Evolutionary conservation across 2,888 invertebrate genomes (phyloP), one percentile per base, ranked within the genome.

Genomic region (Drosophila mimetica): DNA sequence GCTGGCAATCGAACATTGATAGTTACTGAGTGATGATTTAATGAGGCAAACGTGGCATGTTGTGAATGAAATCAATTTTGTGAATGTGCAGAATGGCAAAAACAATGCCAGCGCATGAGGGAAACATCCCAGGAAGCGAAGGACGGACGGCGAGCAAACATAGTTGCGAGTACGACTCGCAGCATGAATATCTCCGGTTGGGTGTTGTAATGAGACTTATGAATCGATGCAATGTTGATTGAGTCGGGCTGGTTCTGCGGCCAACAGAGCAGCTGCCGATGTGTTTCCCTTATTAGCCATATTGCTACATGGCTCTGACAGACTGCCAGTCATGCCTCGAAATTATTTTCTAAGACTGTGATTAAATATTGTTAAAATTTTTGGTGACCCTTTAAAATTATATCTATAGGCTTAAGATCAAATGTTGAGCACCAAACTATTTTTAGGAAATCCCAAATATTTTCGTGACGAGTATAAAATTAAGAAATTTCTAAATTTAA

Each of bases 31-130:
- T 88, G 85, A 85, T 85, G 85, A 85, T 85, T 85, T 85, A 85
- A 85, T 85, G 85, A 85, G 85, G 76, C 88, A 87, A 83, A 86
- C 86, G 85, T 83, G 85, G 88, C 88, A 88, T 85, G 85, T 85
- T 85, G 86, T 85, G 85, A 85, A 85, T 85, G 85, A 88, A 85
- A 78, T 87, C 86, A 78, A 85, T 88, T 85, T 88, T 77, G 80
- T 88, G 84, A 86, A 85, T 85, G 84, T 84, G 72, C 82, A 87
- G 82, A 79, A 86, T 76, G 83, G 63, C 75, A 61, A 58, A 63
- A 73, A 60, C 44, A 44, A 44, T 44, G 14, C 44, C 25, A 44
- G 8, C 44, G 44, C 44, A 44, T 67, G 63, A 58, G 46, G 60
- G 63, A 64, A 28, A 42, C 65, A 64, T 64, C 64, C 52, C 70